Conservation (phyloP, 2,113 vertebrate genomes). For the Chelonoidis abingdonii region DNA sequence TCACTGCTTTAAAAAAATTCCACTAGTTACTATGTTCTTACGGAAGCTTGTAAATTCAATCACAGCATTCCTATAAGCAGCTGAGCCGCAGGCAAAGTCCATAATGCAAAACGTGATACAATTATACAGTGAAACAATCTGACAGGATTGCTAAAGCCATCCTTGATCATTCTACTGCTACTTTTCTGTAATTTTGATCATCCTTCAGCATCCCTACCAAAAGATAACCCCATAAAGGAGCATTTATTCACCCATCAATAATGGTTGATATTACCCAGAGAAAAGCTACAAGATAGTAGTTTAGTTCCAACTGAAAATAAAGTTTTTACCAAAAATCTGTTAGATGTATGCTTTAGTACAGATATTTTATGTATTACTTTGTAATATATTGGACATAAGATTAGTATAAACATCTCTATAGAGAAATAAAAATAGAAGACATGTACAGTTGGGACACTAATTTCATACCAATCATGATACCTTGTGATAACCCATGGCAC, state of each 20-base stretch:
- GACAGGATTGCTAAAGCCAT: not conserved
- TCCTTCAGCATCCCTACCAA: not conserved
- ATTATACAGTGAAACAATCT: constrained; percentile 1
- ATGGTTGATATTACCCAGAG: not conserved
- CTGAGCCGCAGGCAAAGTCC: constrained; percentile 4
- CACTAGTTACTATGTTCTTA: not conserved
- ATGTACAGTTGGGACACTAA: not conserved
- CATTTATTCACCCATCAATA: not conserved
- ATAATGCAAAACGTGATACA: not conserved
- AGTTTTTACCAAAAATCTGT: not conserved
- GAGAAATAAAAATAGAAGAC: not conserved
- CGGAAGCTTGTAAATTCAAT: constrained; percentile 1
- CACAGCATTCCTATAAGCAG: not conserved
- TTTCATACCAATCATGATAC: not conserved
- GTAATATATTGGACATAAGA: not conserved
- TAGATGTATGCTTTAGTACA: not conserved
- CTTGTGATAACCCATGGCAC: not conserved
- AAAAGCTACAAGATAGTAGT: not conserved
- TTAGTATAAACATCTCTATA: not conserved
- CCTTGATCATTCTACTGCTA: accelerated
- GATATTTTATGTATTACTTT: not conserved
- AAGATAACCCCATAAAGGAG: not conserved
- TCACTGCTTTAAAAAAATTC: constrained; percentile 20
- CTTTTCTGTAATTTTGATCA: not conserved
- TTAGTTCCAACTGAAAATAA: not conserved